These are phyloP conservation scores for Diploscapter pachys DNA, from an alignment of 1,140 invertebrate genomes.

Conservation along the genomic window DNA sequence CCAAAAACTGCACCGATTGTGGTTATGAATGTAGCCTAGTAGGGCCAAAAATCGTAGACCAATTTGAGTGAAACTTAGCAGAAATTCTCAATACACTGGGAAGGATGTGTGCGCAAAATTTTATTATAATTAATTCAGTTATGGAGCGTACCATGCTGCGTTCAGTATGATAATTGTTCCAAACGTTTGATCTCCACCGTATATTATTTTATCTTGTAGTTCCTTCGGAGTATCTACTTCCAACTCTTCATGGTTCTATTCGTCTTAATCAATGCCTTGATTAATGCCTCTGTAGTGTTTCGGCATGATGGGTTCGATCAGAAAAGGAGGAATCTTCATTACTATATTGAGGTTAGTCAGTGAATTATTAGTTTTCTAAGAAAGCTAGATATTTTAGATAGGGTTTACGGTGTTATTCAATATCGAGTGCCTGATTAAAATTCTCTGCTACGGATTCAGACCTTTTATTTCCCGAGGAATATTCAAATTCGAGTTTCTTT, in stretches of 20 bases:
- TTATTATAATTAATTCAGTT: too few relatives aligned
- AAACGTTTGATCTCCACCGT: neutral
- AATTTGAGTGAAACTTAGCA: neutral
- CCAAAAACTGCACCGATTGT: too few relatives aligned
- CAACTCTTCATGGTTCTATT: slow-evolving; percentile 86
- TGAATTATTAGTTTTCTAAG: neutral
- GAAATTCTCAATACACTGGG: neutral
- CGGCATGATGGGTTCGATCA: slow-evolving; percentile 79
- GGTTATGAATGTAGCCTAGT: too few relatives aligned
- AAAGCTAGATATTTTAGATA: slow-evolving; percentile 34
- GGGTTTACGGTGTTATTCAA: slow-evolving; percentile 77
- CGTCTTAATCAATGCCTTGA: slow-evolving; percentile 88
- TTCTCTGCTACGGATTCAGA: slow-evolving; percentile 90
- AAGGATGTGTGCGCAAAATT: too few relatives aligned
- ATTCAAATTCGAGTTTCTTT: slow-evolving; percentile 92
- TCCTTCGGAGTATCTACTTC: slow-evolving; percentile 77
- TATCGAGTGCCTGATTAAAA: slow-evolving; percentile 91
- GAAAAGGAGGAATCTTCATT: slow-evolving; percentile 69
- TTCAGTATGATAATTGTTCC: too few relatives aligned
- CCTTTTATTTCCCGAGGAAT: slow-evolving; percentile 92
- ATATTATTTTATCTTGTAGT: slow-evolving; percentile 55
- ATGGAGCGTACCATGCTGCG: too few relatives aligned
- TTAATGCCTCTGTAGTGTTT: slow-evolving; percentile 90
- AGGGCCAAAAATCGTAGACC: too few relatives aligned
- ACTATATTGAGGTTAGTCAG: slow-evolving; percentile 74